Conservation (phyloP, 2,797 vertebrate species). For the Mallotus villosus region DNA sequence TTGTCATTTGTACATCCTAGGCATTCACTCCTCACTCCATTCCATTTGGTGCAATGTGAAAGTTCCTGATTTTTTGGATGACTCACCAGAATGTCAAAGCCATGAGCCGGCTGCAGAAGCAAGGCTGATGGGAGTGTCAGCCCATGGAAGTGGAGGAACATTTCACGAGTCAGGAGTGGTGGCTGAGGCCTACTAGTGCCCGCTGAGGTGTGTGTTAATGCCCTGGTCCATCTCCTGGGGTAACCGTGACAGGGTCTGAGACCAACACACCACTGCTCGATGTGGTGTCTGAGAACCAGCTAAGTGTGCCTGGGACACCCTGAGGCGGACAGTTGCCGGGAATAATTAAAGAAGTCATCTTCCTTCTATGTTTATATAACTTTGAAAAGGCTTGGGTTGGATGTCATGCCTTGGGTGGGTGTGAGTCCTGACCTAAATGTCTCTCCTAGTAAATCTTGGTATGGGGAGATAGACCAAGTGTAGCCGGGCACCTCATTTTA, state of each 20-base stretch:
- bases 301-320: constrained; percentile 26
- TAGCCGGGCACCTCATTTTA: background rate
- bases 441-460: constrained; percentile 17
- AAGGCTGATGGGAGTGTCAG: constrained; percentile 70
- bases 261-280: constrained; percentile 30
- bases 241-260: constrained; percentile 40
- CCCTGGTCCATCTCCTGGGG: constrained; percentile 34
- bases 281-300: constrained; percentile 26
- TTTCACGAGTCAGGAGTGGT: constrained; percentile 60
- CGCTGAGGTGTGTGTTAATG: constrained; percentile 66
- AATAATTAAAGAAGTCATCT: constrained; percentile 49
- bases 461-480: constrained; percentile 13
- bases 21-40: constrained; percentile 30
- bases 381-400: constrained; percentile 5
- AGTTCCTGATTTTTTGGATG: constrained; percentile 46
- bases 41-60: constrained; percentile 52
- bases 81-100: constrained; percentile 66
- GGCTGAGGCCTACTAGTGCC: constrained; percentile 47
- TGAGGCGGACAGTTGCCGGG: constrained; percentile 37
- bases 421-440: constrained; percentile 44
- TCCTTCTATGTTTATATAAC: constrained; percentile 57
- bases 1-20: no score
- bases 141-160: constrained; percentile 49
- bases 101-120: constrained; percentile 55
- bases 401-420: constrained; percentile 13